A percentile compares a stretch with the other conserved stretches of the same genome.
phyloP scores from a whole-genome alignment of 30 jellyfish, hydroid and myxozoan species.

The Cassiopea xamachana region DNA sequence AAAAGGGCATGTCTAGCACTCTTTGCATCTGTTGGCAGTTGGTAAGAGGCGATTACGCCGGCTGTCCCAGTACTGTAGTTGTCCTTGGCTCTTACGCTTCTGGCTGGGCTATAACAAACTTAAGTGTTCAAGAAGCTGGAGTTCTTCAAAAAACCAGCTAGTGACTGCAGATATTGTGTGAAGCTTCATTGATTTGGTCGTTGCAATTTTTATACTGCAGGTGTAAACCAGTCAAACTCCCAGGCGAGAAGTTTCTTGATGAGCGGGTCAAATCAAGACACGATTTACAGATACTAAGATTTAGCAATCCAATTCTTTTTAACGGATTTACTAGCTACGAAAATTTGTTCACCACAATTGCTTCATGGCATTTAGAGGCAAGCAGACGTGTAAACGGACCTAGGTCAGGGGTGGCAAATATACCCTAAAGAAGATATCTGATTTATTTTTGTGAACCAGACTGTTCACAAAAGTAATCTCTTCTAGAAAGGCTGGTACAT shows the following conservation, averaged over 20 bases:
- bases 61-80: too few relatives aligned
- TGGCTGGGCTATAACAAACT: too few relatives aligned
- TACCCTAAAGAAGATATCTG: slow-evolving; percentile 17
- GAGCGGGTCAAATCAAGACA: slow-evolving; percentile 39
- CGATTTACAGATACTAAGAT: slow-evolving; percentile 34
- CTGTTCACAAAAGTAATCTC: not conserved
- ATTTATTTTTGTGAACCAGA: slow-evolving; percentile 25
- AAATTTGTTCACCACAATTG: slow-evolving; percentile 59
- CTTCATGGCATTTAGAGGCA: slow-evolving; percentile 57
- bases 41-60: too few relatives aligned
- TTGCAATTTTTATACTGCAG: not conserved
- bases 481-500: not conserved
- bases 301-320: slow-evolving; percentile 49
- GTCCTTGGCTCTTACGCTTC: too few relatives aligned
- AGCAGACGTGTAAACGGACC: slow-evolving; percentile 40
- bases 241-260: slow-evolving; percentile 7
- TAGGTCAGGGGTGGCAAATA: slow-evolving; percentile 40
- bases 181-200: too few relatives aligned
- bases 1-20: too few relatives aligned
- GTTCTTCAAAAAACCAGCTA: too few relatives aligned
- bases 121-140: too few relatives aligned
- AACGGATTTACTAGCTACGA: slow-evolving; percentile 43
- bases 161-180: too few relatives aligned
- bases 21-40: too few relatives aligned
- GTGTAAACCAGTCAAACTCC: slow-evolving; percentile 1